Base-by-base conservation (phyloP, 2,113 vertebrate genomes). In the Oplegnathus fasciatus region DNA sequence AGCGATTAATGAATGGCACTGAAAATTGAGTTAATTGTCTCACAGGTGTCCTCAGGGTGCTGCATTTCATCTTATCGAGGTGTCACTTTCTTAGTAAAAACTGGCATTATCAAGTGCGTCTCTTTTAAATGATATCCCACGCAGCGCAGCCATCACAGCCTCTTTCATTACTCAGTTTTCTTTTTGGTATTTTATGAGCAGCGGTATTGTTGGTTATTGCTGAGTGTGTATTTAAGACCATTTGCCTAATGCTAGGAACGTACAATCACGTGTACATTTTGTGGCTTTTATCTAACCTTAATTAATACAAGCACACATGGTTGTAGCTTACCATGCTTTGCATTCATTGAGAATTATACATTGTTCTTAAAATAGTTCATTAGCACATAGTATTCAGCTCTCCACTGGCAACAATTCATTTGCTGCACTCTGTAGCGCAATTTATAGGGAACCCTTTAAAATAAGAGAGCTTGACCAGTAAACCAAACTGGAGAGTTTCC, bases 1-100 rank as follows among this genome's bases (percentile, higher is more conserved):
- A 90, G 64, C 66, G 22, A 87, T 90, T 90, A 94, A 94, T 92
- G 80, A 85, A 92, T 82, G 83, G 54, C 71, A 68, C 61, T 55
- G 66, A 73, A 90, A 87, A 92, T 85, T 50, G 32, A 91, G 85
- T 73, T 93, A 85, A 91, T 91, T 71, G 82, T 89, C 91, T 85
- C 74, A 26, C 81, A 91, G 78, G 88, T 88, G 85, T 90, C 71
- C 66, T 87, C 37, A 0, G 57, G 72, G 82, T 79, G 65, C 64
- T 50, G 34, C 52, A 9, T 81, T 84, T 85, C 55, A 74, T 82
- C 72, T 83, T 48, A 80, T 86, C 80, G 69, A 61, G 20, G 75
- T 73, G 84, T 84, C 70, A 73, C 40, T 71, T 69, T 82, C 86
- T 90, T 64, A 62, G 28, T 58, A 52, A 71, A 62, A 85, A 14